phyloP scores from a whole-genome alignment of 2,113 vertebrate species.

The Greenwoodochromis staneri region DNA sequence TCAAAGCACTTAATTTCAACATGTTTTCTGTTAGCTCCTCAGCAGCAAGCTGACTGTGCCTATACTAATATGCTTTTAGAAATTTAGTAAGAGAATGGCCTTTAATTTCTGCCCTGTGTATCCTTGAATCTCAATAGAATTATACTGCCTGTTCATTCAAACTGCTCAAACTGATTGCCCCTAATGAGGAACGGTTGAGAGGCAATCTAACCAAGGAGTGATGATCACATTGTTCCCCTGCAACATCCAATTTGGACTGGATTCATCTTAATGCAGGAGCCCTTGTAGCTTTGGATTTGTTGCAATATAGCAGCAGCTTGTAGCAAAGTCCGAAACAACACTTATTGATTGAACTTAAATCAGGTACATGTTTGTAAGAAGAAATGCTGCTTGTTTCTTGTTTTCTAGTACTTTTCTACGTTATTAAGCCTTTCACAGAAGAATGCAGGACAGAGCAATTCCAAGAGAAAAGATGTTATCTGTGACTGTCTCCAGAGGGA shows the following conservation, averaged over 20 bases:
- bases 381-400: slow-evolving; percentile 26
- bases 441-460: neutral
- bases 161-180: slow-evolving; percentile 24
- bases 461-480: neutral
- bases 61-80: neutral
- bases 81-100: neutral
- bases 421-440: neutral
- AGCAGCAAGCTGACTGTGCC: neutral
- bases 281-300: slow-evolving; percentile 52
- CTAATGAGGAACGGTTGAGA: slow-evolving; percentile 57
- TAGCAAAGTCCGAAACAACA: slow-evolving; percentile 1
- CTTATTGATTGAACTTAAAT: slow-evolving; percentile 52
- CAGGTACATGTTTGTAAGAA: neutral
- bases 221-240: slow-evolving; percentile 24
- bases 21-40: neutral
- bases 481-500: neutral
- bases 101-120: slow-evolving; percentile 20
- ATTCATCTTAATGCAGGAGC: slow-evolving; percentile 47
- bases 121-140: slow-evolving; percentile 24
- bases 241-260: slow-evolving; percentile 59
- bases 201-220: slow-evolving; percentile 41
- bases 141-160: slow-evolving; percentile 33
- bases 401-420: neutral
- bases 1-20: neutral
- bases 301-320: neutral